Base-by-base conservation (phyloP, 1,140 invertebrate species). In the Eupristina koningsbergeri region DNA sequence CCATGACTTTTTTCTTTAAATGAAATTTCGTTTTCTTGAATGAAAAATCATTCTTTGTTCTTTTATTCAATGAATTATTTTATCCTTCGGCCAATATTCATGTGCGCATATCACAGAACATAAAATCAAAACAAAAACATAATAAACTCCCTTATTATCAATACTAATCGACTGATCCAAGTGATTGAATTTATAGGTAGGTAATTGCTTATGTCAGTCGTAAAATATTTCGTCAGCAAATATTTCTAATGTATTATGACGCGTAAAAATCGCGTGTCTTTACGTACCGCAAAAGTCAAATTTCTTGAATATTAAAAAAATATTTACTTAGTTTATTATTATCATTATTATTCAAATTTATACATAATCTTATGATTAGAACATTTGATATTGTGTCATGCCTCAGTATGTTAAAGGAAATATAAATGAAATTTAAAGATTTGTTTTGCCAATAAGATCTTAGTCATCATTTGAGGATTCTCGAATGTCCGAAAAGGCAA, bases 1-100 rank as follows among this genome's bases (percentile, higher is more conserved):
- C 77, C 82, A 84, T 84, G 15, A 36, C 41, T 50, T 53, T 75
- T 31, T 6, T 53, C 22, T 34, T 75, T 31, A 75, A 17, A 31
- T 75, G 7, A 53, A 29, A 39, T 71, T 22, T 71, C 9, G 6
- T 41, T 41, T 71, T n/a, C 15, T 19, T 5, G 39, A 71, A 13
- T 8, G 36, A 71, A 74, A 50, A 5, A 13, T 22, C 73, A 74
- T 50, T 50, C 31, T 50, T 7, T 13, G 45, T 26, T 50, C 15
- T 5, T 29, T 8, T 74, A 26, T 74, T 6, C 13, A 47, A 74
- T 45, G 1, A n/a, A 47, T 47, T 74, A 1, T 45, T 74, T 71
- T 41, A 39, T 41, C 36, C 36, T 6, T 39, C 11, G 5, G 0
- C 17, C 19, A 22, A 26, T 19, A 11, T 7, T 0, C 22, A 29